Evolutionary conservation across 2,113 vertebrate species (phyloP).

Genomic region (Nerophis ophidion): DNA sequence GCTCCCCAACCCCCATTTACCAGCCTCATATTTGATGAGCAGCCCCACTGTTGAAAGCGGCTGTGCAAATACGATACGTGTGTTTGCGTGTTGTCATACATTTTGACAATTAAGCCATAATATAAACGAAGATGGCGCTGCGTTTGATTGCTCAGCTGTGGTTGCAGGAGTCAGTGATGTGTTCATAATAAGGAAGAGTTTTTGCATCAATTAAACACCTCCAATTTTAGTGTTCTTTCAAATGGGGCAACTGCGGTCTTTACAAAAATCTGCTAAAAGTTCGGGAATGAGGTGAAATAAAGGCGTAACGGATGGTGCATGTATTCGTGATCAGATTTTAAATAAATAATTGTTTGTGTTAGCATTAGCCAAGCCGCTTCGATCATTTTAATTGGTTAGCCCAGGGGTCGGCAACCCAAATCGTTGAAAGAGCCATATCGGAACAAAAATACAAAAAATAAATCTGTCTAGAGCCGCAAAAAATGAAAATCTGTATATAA

Average conservation of each 20-base stretch:
- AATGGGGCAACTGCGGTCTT: too few relatives aligned
- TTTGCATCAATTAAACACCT: background rate
- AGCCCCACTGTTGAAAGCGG: slow-evolving; percentile 42
- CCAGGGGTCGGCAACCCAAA: too few relatives aligned
- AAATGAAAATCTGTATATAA: too few relatives aligned
- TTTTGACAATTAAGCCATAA: slow-evolving; percentile 61
- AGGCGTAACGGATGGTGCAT: too few relatives aligned
- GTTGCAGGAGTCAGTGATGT: slow-evolving; percentile 27
- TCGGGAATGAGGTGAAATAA: too few relatives aligned
- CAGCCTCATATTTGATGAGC: slow-evolving; percentile 55
- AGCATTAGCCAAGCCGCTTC: too few relatives aligned
- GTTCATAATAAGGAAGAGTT: slow-evolving; percentile 28
- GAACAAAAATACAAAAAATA: too few relatives aligned
- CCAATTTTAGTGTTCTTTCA: background rate
- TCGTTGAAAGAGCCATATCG: too few relatives aligned
- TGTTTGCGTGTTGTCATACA: slow-evolving; percentile 53
- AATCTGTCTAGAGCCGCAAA: too few relatives aligned
- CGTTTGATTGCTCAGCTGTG: slow-evolving; percentile 61
- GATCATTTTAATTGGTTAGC: too few relatives aligned
- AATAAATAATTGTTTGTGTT: too few relatives aligned
- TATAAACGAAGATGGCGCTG: slow-evolving; percentile 50
- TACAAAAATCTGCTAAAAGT: background rate
- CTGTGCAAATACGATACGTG: slow-evolving; percentile 66
- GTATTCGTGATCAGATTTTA: too few relatives aligned
- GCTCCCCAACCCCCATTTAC: background rate